Evolutionary conservation across 2,797 vertebrate species (phyloP), one percentile per base, ranked within the genome.

Genomic region (Alfaro cultratus): DNA sequence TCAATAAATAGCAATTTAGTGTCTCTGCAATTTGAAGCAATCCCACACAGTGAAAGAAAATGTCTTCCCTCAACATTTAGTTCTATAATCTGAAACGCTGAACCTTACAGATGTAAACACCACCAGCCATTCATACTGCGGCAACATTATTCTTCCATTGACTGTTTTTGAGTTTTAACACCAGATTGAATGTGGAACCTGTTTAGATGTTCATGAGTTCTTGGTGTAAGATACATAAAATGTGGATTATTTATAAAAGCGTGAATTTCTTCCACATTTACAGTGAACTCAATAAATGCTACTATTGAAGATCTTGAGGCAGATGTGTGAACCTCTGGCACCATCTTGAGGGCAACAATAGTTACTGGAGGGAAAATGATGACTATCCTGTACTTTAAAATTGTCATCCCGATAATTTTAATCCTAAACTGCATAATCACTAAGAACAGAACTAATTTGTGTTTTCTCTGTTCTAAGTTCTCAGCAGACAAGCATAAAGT

Each of bases 321-420:
- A 34, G 12, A 49, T 36, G 21, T 39, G 31, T 88, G 75, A 76
- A 47, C 78, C 57, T 36, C 41, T 90, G 49, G 79, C 85, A 31
- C 91, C 91, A 91, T 80, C 93, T 85, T 80, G 83, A 83, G 93
- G 89, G 11, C 72, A 78, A 1, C 5, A n/a, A 62, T 7, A 18
- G 76, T 68, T 82, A 87, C 39, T 80, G 68, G 75, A 26, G 11
- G 57, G 34, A 18, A 5, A 76, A 15, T 0, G 12, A 15, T 11
- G 23, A 26, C 26, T 29, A 2, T n/a, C 4, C 23, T 13, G 5
- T 23, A 9, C 34, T 41, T 23, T 46, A 45, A 71, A 68, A 68
- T 64, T 36, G 3, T 15, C 3, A 41, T 41, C 31, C 16, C 0
- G 39, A 26, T 23, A 12, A 68, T 23, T 39, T 21, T 26, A 41